Percentiles rank a stretch among this genome's conserved stretches.
phyloP scores from a whole-genome alignment of 2,113 vertebrate species.

The Sebastes fasciatus region DNA sequence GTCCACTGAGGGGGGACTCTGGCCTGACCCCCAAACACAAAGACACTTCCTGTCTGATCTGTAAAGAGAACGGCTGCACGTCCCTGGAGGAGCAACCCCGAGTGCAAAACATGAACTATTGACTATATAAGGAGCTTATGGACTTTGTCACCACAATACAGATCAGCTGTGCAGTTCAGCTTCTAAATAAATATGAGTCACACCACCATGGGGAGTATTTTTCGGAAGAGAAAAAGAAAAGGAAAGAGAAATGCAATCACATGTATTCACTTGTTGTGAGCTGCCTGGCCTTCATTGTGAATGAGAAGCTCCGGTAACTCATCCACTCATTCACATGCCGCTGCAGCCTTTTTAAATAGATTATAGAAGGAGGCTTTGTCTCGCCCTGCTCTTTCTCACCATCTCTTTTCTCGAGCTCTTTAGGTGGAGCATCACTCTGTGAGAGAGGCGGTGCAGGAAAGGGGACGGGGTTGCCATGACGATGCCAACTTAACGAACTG shows the following conservation, averaged over 20 bases:
- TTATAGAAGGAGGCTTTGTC: constrained; percentile 29
- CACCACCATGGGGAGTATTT: neutral
- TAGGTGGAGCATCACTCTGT: constrained; percentile 22
- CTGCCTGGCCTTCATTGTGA: neutral
- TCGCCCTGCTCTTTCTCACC: constrained; percentile 18
- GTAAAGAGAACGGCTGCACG: constrained; percentile 49
- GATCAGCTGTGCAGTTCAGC: neutral
- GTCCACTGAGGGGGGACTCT: constrained; percentile 18
- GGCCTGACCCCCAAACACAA: constrained; percentile 58
- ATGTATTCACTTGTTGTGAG: neutral
- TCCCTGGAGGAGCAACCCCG: constrained; percentile 42
- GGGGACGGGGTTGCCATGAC: constrained; percentile 58
- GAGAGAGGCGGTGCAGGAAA: constrained; percentile 15
- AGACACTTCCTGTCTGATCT: constrained; percentile 71
- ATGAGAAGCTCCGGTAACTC: constrained; percentile 36
- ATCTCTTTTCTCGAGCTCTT: constrained; percentile 16
- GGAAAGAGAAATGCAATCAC: constrained; percentile 13
- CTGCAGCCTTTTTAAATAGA: constrained; percentile 33
- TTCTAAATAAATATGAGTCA: constrained; percentile 27
- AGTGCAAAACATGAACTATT: constrained; percentile 56
- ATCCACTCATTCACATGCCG: constrained; percentile 23
- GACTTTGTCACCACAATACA: constrained; percentile 28
- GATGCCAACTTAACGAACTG: constrained; percentile 52
- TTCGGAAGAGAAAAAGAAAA: neutral
- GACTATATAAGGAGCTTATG: constrained; percentile 71